Percentiles rank a stretch among this genome's conserved stretches.
phyloP scores from a whole-genome alignment of 1,140 invertebrate species.

The Neotoxoptera formosana region DNA sequence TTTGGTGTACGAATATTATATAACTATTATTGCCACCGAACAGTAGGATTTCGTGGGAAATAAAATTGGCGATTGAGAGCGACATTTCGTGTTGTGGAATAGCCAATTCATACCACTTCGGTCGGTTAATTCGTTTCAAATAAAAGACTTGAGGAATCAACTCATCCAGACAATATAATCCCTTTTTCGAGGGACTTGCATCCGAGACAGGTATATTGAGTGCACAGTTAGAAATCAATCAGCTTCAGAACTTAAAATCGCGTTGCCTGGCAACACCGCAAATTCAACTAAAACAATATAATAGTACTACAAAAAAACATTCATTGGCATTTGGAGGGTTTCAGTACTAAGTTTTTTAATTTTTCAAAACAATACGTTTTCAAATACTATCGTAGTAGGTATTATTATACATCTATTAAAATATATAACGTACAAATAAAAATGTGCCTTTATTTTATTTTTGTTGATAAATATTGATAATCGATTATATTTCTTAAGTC shows the following conservation, averaged over 20 bases:
- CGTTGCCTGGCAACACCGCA: background rate
- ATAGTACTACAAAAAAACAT: background rate
- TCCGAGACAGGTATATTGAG: background rate
- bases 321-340: background rate
- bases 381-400: background rate
- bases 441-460: background rate
- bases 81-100: background rate
- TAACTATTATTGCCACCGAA: background rate
- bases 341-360: background rate
- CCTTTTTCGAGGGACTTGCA: background rate
- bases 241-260: background rate
- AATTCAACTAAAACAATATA: background rate
- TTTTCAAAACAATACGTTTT: background rate
- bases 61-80: background rate
- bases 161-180: background rate
- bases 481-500: background rate
- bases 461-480: background rate
- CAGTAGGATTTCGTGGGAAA: background rate
- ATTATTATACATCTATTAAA: background rate
- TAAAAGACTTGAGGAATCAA: background rate
- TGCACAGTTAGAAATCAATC: conserved; percentile 17
- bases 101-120: background rate
- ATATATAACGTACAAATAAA: too few relatives aligned
- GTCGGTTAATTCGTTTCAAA: background rate
- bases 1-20: background rate